These are phyloP conservation scores for Hydrochoerus hydrochaeris DNA, from an alignment of 2,113 vertebrate species.

Conservation along the genomic window DNA sequence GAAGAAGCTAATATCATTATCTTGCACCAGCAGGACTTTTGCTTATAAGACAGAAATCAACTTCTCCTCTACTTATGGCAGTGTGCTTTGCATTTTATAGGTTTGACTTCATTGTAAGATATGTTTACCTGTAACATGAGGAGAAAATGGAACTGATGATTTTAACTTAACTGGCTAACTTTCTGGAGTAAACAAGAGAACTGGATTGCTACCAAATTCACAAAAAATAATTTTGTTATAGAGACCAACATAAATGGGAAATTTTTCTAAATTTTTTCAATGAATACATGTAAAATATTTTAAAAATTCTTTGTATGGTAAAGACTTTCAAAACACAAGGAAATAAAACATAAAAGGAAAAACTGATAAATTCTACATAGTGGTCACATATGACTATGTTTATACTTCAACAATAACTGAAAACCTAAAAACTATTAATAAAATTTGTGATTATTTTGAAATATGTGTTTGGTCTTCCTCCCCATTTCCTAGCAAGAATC, in stretches of 20 bases:
- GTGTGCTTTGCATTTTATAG: not conserved
- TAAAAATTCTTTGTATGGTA: not conserved
- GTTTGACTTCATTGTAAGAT: not conserved
- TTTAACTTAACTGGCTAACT: conserved; percentile 1
- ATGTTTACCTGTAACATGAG: not conserved
- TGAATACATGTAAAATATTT: not conserved
- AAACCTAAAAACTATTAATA: not conserved
- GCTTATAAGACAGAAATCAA: not conserved
- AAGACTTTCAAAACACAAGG: not conserved
- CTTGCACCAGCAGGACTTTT: not conserved
- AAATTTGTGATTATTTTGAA: not conserved
- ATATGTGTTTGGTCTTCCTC: not conserved
- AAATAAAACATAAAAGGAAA: not conserved
- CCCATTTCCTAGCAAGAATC: not conserved
- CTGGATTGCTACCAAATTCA: not conserved
- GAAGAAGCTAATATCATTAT: not conserved
- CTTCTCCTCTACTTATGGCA: not conserved
- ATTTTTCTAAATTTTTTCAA: not conserved
- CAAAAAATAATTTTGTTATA: not conserved
- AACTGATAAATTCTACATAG: conserved; percentile 12
- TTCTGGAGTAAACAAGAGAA: not conserved
- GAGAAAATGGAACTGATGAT: not conserved
- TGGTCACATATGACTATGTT: not conserved
- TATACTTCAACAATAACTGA: not conserved
- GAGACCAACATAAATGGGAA: not conserved